Evolutionary conservation across 2,113 vertebrate genomes (phyloP).

Genomic region (Chelonoidis abingdonii): DNA sequence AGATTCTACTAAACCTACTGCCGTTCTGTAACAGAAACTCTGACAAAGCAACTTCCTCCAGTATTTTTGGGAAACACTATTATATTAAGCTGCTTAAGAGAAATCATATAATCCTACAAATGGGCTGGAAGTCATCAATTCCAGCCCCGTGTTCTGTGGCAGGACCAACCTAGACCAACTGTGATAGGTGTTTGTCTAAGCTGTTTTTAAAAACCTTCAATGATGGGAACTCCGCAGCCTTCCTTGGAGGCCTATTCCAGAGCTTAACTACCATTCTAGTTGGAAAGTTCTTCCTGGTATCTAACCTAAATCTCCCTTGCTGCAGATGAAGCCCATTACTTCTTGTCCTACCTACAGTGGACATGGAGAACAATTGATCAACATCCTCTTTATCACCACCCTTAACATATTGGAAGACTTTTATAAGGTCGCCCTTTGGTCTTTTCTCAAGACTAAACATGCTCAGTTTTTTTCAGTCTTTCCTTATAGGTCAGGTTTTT

Average conservation of each 20-base stretch:
- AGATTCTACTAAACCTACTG: conserved; percentile 15
- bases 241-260: background rate
- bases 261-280: background rate
- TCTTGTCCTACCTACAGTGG: background rate
- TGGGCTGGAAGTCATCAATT: background rate
- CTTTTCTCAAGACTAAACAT: background rate
- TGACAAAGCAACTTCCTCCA: background rate
- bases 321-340: background rate
- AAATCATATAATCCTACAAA: background rate
- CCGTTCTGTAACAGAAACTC: background rate
- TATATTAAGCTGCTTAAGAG: background rate
- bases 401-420: background rate
- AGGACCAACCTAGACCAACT: background rate
- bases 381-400: background rate
- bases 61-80: background rate
- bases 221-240: background rate
- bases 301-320: too few species aligned
- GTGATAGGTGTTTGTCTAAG: background rate
- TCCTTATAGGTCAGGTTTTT: background rate
- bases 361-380: background rate
- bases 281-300: background rate
- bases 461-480: background rate
- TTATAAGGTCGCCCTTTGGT: background rate
- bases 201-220: background rate
- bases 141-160: background rate